These are phyloP conservation scores for Amphiprion ocellaris DNA, from an alignment of 2,113 vertebrate genomes.

Conservation along the genomic window DNA sequence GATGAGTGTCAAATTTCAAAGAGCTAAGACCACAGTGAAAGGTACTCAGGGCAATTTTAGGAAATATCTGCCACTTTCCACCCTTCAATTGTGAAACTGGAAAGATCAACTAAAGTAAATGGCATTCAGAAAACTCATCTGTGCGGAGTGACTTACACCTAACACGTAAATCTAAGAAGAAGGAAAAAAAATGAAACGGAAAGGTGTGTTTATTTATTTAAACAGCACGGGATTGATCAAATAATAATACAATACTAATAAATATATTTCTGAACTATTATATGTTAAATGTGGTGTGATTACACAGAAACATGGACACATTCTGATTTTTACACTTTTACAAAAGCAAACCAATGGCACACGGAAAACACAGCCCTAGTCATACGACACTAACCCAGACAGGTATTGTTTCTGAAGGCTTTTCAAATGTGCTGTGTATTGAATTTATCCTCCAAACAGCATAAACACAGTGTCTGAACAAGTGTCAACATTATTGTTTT, in stretches of 20 bases:
- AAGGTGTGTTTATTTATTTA: neutral
- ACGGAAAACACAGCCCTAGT: neutral
- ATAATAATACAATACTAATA: neutral
- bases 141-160: neutral
- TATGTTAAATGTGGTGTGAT: too few relatives aligned
- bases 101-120: conserved; percentile 46
- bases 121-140: conserved; percentile 13
- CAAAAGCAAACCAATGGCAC: neutral
- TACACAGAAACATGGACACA: neutral
- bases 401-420: neutral
- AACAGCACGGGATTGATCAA: neutral
- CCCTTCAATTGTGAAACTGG: conserved; percentile 28
- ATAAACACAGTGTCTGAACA: neutral
- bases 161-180: neutral
- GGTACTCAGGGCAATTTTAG: conserved; percentile 41
- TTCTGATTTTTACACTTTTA: neutral
- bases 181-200: too few relatives aligned
- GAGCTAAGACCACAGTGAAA: conserved; percentile 68
- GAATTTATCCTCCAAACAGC: conserved; percentile 17
- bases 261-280: too few relatives aligned
- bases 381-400: neutral
- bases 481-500: conserved; percentile 28
- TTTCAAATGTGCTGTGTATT: neutral
- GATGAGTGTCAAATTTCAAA: conserved; percentile 75
- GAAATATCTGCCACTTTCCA: conserved; percentile 60